Evolutionary conservation across 2,888 invertebrate genomes (phyloP), one percentile per base, ranked within the genome.

Genomic region (Hylaea fasciaria): DNA sequence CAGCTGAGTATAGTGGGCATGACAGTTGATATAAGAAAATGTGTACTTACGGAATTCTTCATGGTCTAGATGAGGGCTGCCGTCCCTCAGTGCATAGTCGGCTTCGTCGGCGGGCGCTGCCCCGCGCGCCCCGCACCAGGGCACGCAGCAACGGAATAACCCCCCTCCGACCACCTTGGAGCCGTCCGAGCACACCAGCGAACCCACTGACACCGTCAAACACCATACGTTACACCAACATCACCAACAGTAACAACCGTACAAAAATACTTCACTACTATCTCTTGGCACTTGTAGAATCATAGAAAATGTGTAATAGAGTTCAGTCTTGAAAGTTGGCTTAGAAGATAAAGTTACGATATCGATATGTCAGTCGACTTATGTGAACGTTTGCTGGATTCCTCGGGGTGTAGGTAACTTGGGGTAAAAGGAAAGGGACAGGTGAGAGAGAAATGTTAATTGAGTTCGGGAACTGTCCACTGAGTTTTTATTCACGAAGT

Each of bases 141-240:
- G 95, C 94, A 95, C 94, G 94, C 95, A 95, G 93, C 95, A 95
- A 94, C 95, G 95, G 95, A 95, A 95, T 93, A 95, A 94, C 94
- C 94, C 94, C 86, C 94, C 94, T 94, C 95, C 94, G 87, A 94
- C 94, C 94, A 94, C 94, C 92, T 93, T 94, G 94, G 88, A 87
- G 92, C 89, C 90, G 86, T 89, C 80, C 77, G 78, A 80, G 73
- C 77, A 80, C 80, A 69, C 70, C 78, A 71, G 86, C 89, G 86
- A 84, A 85, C 91, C 83, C 89, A 82, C 81, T 84, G 82, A 83
- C 87, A 80, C 83, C 79, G 81, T 68, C 73, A 66, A 68, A 69
- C 69, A 71, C 71, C 69, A 66, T 70, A 50, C 70, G 52, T 66
- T 70, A 64, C 70, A 62, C 68, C 71, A 65, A 70, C 54, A 71